These are phyloP conservation scores for Drosophila borealis DNA, from an alignment of 2,888 invertebrate species.

Conservation along the genomic window DNA sequence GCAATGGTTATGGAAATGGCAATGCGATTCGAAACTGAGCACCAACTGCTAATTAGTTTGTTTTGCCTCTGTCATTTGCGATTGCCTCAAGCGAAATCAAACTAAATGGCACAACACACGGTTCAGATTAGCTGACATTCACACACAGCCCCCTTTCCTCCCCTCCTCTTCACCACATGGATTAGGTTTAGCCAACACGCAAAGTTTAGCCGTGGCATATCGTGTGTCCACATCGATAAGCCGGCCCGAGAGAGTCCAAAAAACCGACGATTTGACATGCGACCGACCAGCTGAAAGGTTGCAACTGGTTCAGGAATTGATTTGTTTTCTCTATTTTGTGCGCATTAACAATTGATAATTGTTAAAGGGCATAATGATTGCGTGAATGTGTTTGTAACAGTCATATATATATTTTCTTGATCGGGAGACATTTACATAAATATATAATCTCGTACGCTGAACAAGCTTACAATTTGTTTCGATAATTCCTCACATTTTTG, in stretches of 20 bases:
- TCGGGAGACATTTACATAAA: no score
- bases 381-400: no score
- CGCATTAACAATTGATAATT: no score
- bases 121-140: constrained; percentile 72
- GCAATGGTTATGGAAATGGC: constrained; percentile 19
- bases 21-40: constrained; percentile 21
- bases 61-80: constrained; percentile 49
- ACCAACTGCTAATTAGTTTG: constrained; percentile 55
- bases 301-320: constrained; percentile 76
- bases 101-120: constrained; percentile 54
- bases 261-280: constrained; percentile 7
- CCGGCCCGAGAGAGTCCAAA: constrained; percentile 22
- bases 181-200: constrained; percentile 81
- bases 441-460: neutral
- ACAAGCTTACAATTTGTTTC: no score
- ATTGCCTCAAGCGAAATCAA: constrained; percentile 24
- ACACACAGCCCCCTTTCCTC: constrained; percentile 5
- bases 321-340: constrained; percentile 44
- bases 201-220: constrained; percentile 64
- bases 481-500: no score
- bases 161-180: constrained; percentile 33
- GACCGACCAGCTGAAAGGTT: constrained; percentile 38
- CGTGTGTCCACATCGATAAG: constrained; percentile 69
- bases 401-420: no score
- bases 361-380: no score